Evolutionary conservation across 2,888 invertebrate genomes (phyloP).

Genomic region (Campoplex nolae): DNA sequence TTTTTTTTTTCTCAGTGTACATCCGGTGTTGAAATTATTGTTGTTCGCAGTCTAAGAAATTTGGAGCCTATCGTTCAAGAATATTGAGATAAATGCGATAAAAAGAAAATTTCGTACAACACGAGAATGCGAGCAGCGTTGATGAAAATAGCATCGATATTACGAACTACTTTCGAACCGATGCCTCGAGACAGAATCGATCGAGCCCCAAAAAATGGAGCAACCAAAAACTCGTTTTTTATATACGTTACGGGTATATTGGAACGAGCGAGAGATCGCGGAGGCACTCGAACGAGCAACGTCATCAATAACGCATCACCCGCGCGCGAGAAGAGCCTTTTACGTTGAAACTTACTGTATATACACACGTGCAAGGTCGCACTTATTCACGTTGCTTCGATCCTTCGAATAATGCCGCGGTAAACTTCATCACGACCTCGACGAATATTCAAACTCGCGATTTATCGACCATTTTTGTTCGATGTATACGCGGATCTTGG

Average conservation of each 20-base stretch:
- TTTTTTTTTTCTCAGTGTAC: too few relatives aligned
- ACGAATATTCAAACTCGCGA: slow-evolving; percentile 8
- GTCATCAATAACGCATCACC: slow-evolving; percentile 13
- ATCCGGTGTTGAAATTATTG: too few relatives aligned
- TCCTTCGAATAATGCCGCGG: slow-evolving; percentile 44
- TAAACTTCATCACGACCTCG: slow-evolving; percentile 37
- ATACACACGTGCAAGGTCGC: slow-evolving; percentile 49
- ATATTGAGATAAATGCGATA: too few relatives aligned
- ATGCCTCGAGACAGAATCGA: not conserved
- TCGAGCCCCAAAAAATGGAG: not conserved
- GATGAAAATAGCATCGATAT: too few relatives aligned
- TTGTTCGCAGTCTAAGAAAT: too few relatives aligned
- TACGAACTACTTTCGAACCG: not conserved
- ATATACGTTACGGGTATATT: not conserved
- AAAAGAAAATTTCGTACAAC: too few relatives aligned
- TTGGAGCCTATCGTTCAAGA: too few relatives aligned
- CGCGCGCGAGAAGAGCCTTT: slow-evolving; percentile 23
- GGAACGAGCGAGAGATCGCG: not conserved
- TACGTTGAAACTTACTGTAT: slow-evolving; percentile 34
- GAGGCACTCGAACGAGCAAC: not conserved
- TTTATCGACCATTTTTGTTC: not conserved
- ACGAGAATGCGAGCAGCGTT: too few relatives aligned
- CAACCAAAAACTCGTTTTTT: not conserved
- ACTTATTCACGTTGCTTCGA: slow-evolving; percentile 46
- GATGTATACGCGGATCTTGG: not conserved